Base-by-base conservation (phyloP, 2,888 invertebrate genomes). In the Polydrusus pterygomalis region DNA sequence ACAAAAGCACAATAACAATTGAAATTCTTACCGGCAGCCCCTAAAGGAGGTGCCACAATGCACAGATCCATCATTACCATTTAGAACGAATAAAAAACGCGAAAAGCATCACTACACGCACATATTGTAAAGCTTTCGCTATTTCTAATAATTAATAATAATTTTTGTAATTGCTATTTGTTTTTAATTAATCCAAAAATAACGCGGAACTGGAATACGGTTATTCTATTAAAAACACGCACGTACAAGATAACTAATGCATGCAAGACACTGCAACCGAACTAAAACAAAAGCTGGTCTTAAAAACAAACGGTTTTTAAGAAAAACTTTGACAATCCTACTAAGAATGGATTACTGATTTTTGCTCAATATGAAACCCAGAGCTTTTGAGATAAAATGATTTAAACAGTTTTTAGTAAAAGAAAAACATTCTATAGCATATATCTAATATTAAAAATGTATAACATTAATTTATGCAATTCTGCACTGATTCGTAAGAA, bases 21-120 rank as follows among this genome's bases (percentile, higher is more conserved):
- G 20, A 49, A 64, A 70, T 40, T n/a, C 72, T 72, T 65, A 72
- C 72, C 72, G 56, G 45, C 17, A 47, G 54, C 45, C 56, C 30
- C 11, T 30, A 69, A 56, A 56, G 68, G 40, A 34, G 72, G 72
- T 20, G 72, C 40, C 47, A 65, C 51, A 65, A 72, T 63, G 51
- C 72, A 72, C 64, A 72, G 45, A 72, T 72, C 72, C 72, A 72
- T 65, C 43, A 65, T 65, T 45, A 65, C 15, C 65, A 47, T 56
- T 20, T 40, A 54, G 54, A 40, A 51, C n/a, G 5, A 64, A 30
- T 25, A 18, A 65, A 65, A 58, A 45, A 2, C n/a, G 8, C 67
- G 18, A 65, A 64, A 25, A 18, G 38, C 54, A 40, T 56, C 30
- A 56, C 56, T 65, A 65, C 72, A 58, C 72, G 43, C 65, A 65